These are phyloP conservation scores for Cliona cf. orientalis DNA, from an alignment of 37 sponge, comb jelly and placozoan genomes.

Conservation along the genomic window DNA sequence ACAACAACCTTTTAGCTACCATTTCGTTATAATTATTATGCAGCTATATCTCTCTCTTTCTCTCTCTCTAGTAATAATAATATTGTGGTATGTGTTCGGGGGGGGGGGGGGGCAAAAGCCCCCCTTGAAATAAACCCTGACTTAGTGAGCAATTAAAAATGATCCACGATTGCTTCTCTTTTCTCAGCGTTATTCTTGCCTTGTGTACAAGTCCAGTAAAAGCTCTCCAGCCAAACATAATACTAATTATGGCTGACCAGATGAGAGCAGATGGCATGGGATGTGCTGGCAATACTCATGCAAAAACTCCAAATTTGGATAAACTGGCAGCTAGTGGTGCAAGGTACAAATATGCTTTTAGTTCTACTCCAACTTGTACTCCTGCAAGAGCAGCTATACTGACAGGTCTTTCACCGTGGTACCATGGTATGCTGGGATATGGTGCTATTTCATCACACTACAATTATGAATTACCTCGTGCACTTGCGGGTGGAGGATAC, in stretches of 20 bases:
- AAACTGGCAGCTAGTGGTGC: conserved; percentile 51
- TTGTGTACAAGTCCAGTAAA: no score
- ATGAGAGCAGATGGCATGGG: conserved; percentile 57
- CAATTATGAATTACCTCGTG: conserved; percentile 55
- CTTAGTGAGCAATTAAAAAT: no score
- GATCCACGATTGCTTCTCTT: no score
- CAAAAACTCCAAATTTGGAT: conserved; percentile 73
- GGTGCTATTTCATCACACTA: conserved; percentile 53
- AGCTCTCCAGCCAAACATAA: conserved; percentile 45
- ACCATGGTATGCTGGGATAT: conserved; percentile 82
- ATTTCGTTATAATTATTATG: no score
- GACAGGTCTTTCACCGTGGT: conserved; percentile 79
- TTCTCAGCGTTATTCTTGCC: no score
- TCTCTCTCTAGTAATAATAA: no score
- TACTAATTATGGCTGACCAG: conserved; percentile 80
- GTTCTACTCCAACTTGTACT: conserved; percentile 80
- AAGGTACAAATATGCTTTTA: conserved; percentile 58
- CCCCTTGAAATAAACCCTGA: no score
- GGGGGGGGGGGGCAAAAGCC: no score
- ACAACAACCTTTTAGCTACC: no score
- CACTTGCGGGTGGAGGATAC: conserved; percentile 55
- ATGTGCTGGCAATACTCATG: conserved; percentile 42
- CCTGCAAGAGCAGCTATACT: conserved; percentile 78
- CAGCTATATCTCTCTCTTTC: no score
- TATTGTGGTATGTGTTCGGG: no score